Percentiles rank a stretch among this genome's conserved stretches.
These are phyloP conservation scores for Siphamia tubifer DNA, from an alignment of 2,113 vertebrate genomes.

Conservation along the genomic window DNA sequence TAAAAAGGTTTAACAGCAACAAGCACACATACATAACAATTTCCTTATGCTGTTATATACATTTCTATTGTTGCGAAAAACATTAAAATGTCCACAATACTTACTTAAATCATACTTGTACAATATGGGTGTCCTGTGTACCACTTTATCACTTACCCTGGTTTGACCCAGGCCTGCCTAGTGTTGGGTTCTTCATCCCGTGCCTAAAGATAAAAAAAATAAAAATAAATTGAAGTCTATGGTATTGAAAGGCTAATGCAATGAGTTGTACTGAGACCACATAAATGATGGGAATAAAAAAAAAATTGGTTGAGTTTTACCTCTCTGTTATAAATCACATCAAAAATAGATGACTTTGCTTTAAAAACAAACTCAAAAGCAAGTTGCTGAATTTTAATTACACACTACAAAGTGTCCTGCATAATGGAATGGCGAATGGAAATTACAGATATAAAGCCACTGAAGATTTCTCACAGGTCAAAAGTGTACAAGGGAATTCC, in stretches of 20 bases:
- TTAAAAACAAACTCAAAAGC: not conserved
- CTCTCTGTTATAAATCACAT: constrained; percentile 43
- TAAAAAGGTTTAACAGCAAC: not conserved
- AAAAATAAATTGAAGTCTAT: not conserved
- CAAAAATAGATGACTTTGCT: not conserved
- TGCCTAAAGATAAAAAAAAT: constrained; percentile 41
- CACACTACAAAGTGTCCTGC: not conserved
- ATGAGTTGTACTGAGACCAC: not conserved
- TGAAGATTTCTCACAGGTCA: not conserved
- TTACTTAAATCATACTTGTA: too few species aligned
- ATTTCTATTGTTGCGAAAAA: too few species aligned
- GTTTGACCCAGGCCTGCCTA: constrained; percentile 89
- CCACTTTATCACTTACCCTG: constrained; percentile 84
- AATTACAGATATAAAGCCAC: not conserved
- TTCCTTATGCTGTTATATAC: too few species aligned
- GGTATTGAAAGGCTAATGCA: not conserved
- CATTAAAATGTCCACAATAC: too few species aligned
- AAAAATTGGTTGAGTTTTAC: constrained; percentile 74
- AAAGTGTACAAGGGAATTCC: not conserved
- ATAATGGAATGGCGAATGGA: constrained; percentile 1
- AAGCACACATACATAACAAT: not conserved
- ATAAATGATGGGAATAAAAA: not conserved
- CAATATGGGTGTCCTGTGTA: too few species aligned
- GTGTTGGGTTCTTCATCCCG: constrained; percentile 75
- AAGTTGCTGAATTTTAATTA: not conserved